A percentile compares a stretch with the other conserved stretches of the same genome.
phyloP scores from a whole-genome alignment of 2,113 vertebrate genomes.

The Nansenia antarctica region DNA sequence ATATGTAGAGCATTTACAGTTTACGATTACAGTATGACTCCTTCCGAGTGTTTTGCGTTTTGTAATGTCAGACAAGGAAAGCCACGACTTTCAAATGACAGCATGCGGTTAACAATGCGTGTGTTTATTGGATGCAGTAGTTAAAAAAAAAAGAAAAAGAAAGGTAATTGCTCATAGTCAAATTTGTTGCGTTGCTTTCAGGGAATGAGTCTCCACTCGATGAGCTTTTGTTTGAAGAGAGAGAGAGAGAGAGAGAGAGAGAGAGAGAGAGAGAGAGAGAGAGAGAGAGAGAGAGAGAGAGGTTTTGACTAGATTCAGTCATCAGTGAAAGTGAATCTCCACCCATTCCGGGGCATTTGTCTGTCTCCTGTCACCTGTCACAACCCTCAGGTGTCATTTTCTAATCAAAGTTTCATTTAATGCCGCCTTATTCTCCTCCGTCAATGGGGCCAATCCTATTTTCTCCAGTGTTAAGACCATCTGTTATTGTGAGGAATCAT shows the following conservation, averaged over 20 bases:
- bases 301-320: not conserved
- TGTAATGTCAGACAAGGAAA: too few relatives aligned
- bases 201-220: not conserved
- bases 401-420: constrained; percentile 61
- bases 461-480: constrained; percentile 60
- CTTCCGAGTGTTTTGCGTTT: too few relatives aligned
- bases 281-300: not conserved
- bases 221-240: too few relatives aligned
- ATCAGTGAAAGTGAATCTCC: constrained; percentile 31
- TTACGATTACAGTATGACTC: too few relatives aligned
- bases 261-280: not conserved
- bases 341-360: not conserved
- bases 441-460: constrained; percentile 42
- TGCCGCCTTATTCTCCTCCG: constrained; percentile 52
- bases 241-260: too few relatives aligned
- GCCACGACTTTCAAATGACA: too few relatives aligned
- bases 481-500: constrained; percentile 70
- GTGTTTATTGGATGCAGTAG: not conserved
- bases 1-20: too few relatives aligned
- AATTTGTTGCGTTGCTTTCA: not conserved
- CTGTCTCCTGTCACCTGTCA: constrained; percentile 21
- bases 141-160: constrained; percentile 12
- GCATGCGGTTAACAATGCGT: not conserved
- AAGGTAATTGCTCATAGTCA: not conserved
- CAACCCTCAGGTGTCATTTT: constrained; percentile 46